Evolutionary conservation across 2,113 vertebrate genomes (phyloP).

Genomic region (Notothenia rossii): DNA sequence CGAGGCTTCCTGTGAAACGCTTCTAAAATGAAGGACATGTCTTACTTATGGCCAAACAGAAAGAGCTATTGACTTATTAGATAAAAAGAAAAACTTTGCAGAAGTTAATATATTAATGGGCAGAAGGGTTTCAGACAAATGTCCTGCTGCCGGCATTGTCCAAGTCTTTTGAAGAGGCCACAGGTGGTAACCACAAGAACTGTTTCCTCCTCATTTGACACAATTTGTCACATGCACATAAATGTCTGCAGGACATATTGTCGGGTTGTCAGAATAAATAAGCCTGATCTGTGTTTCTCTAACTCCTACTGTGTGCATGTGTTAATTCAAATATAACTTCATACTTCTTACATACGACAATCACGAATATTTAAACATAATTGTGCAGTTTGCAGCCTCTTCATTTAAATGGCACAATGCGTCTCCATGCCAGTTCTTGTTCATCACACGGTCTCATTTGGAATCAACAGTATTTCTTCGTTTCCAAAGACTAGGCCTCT

Average conservation of each 20-base stretch:
- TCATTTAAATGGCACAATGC: constrained; percentile 87
- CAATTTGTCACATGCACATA: constrained; percentile 44
- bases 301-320: constrained; percentile 51
- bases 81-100: constrained; percentile 51
- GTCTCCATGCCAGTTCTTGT: background rate
- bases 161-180: constrained; percentile 41
- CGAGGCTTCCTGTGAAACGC: constrained; percentile 85
- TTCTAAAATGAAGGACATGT: constrained; percentile 78
- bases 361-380: constrained; percentile 90
- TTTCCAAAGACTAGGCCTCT: constrained; percentile 78
- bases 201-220: constrained; percentile 42
- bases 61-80: constrained; percentile 58
- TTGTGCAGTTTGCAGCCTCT: constrained; percentile 90
- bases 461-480: constrained; percentile 76
- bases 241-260: constrained; percentile 10
- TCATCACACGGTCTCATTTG: constrained; percentile 59
- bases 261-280: background rate
- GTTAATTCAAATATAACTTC: constrained; percentile 82
- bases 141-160: background rate
- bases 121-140: constrained; percentile 40
- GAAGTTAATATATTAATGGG: constrained; percentile 60
- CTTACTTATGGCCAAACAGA: constrained; percentile 52
- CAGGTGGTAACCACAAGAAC: constrained; percentile 54
- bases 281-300: background rate
- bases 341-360: constrained; percentile 83